Percentiles rank a stretch among this genome's conserved stretches.
Conservation (phyloP, 2,888 invertebrate species). For the Colostygia pectinataria region DNA sequence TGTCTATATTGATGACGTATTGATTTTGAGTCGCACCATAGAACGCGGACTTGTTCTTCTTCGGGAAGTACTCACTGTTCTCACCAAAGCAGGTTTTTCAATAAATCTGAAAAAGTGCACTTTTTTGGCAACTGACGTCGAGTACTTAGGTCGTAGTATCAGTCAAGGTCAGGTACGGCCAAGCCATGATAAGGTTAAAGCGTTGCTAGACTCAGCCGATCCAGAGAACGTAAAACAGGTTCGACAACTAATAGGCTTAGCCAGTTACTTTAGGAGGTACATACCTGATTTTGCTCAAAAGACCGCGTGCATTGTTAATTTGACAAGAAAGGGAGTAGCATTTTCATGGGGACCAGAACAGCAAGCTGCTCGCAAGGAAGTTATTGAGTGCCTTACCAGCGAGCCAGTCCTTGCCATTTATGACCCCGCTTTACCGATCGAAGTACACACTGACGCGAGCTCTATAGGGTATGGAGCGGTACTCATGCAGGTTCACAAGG, state of each 20-base stretch:
- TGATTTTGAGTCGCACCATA: no score
- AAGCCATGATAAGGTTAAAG: slow-evolving; percentile 16
- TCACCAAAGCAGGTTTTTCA: slow-evolving; percentile 33
- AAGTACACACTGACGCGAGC: slow-evolving; percentile 16
- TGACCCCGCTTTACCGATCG: background rate
- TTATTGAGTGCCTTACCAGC: slow-evolving; percentile 18
- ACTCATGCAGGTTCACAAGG: background rate
- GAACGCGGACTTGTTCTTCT: no score
- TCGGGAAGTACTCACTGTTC: background rate
- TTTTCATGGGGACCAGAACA: slow-evolving; percentile 21
- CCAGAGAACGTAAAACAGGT: background rate
- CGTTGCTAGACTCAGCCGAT: background rate
- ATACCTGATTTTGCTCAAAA: background rate
- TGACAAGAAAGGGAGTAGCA: slow-evolving; percentile 10
- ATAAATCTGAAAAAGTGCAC: slow-evolving; percentile 30
- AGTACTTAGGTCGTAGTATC: slow-evolving; percentile 35
- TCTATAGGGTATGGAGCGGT: background rate
- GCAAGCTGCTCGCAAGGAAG: slow-evolving; percentile 2
- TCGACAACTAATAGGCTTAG: background rate
- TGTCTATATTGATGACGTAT: slow-evolving; percentile 27
- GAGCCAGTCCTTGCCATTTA: slow-evolving; percentile 29
- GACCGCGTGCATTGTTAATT: slow-evolving; percentile 3
- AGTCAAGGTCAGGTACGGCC: slow-evolving; percentile 36
- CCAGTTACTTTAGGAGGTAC: background rate
- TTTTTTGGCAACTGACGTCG: slow-evolving; percentile 27